Base-by-base conservation (phyloP, 1,140 invertebrate genomes). In the Achroia grisella region DNA sequence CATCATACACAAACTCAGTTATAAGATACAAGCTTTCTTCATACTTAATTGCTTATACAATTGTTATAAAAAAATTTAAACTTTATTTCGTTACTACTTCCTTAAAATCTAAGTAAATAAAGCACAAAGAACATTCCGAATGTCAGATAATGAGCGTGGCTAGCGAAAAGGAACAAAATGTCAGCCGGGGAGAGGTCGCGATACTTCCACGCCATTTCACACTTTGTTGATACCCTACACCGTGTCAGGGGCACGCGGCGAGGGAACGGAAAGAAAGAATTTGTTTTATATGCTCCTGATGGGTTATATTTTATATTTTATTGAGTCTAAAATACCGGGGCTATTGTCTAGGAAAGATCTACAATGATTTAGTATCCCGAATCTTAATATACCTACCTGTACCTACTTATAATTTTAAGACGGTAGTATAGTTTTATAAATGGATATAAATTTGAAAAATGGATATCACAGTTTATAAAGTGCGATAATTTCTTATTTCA, bases 191-290 rank as follows among this genome's bases (percentile, higher is more conserved):
- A 44, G 48, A 71, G 71, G 58, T 68, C 57, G 56, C 62, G 75
- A 83, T 81, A 75, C 64, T 84, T 84, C 80, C 80, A 53, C 42
- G 55, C 73, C 79, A 83, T 83, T 83, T 65, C 55, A 58, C 75
- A 59, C 67, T 66, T 79, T 83, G 75, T 81, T 74, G 67, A 61
- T 71, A 62, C 71, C 66, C 68, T 67, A 66, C 56, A 48, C 58
- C 46, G 55, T 67, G 74, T 68, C 71, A 60, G 48, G 48, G 49
- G 49, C 67, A 74, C 62, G 71, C 68, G 51, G 50, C 52, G 44
- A 37, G 44, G 56, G 33, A 44, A 37, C 41, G 56, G 33, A 39
- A 39, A 27, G 37, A 27, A 29, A 23, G 17, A 23, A 23, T 23
- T 23, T 23, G 17, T 23, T 23, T 39, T 27, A 39, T 39, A 39